Evolutionary conservation across 2,888 invertebrate genomes (phyloP).

Genomic region (Patella ulyssiponensis): DNA sequence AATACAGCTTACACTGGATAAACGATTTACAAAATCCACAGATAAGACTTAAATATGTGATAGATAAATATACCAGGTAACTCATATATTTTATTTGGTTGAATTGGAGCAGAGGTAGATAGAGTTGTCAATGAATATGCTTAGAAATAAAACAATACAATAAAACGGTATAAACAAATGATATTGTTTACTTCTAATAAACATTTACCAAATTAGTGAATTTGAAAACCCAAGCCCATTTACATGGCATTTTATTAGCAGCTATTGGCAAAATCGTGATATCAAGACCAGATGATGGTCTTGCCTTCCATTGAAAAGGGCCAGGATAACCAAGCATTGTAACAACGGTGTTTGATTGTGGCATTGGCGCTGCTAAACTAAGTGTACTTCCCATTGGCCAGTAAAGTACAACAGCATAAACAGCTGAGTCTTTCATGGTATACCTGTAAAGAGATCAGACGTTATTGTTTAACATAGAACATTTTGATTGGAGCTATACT

Average conservation of each 20-base stretch:
- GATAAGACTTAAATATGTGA: too few species aligned
- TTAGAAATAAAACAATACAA: too few species aligned
- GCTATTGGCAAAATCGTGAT: conserved; percentile 47
- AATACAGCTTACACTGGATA: too few species aligned
- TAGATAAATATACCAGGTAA: too few species aligned
- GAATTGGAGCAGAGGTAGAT: too few species aligned
- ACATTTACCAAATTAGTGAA: conserved; percentile 23
- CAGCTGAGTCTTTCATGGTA: conserved; percentile 56
- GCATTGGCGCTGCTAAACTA: conserved; percentile 72
- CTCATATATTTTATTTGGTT: too few species aligned
- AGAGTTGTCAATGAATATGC: too few species aligned
- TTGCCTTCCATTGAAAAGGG: conserved; percentile 27
- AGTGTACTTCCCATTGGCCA: conserved; percentile 80
- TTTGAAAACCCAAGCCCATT: conserved; percentile 51
- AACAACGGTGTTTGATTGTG: conserved; percentile 67
- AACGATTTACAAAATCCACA: too few species aligned
- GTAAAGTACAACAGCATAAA: conserved; percentile 80
- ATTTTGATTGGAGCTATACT: too few species aligned
- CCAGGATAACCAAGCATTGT: conserved; percentile 74
- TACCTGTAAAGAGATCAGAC: conserved; percentile 44
- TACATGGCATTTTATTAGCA: conserved; percentile 41
- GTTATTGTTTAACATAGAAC: too few species aligned
- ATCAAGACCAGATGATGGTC: conserved; percentile 38
- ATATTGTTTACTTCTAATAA: not conserved
- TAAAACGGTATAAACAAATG: not conserved